Percentiles rank a stretch among this genome's conserved stretches.
phyloP scores from a whole-genome alignment of 2,113 vertebrate species.

The Lamprotornis superbus region DNA sequence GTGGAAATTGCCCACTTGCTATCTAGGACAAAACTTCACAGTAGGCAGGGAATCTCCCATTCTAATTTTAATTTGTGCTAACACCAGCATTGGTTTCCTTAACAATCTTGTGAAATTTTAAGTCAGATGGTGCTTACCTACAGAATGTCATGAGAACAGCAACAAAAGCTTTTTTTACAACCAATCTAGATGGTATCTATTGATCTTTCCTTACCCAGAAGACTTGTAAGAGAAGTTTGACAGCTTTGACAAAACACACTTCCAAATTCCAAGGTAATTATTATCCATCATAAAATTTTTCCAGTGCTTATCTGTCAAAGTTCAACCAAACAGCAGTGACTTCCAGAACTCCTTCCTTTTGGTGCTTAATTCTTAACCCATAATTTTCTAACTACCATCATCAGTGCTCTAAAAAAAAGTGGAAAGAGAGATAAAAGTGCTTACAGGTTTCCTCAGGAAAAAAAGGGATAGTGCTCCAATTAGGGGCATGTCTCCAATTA shows the following conservation, averaged over 20 bases:
- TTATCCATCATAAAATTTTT: neutral
- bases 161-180: neutral
- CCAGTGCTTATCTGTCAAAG: neutral
- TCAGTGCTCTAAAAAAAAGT: neutral
- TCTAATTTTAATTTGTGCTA: neutral
- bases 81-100: neutral
- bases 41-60: neutral
- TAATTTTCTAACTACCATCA: neutral
- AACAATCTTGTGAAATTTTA: neutral
- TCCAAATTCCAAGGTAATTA: neutral
- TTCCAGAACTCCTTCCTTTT: neutral
- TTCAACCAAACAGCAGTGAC: neutral
- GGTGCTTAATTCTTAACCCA: neutral
- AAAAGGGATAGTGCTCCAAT: conserved; percentile 92
- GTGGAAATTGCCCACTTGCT: neutral
- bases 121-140: neutral
- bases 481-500: conserved; percentile 95
- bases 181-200: neutral
- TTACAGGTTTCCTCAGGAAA: conserved; percentile 95
- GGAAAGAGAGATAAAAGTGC: conserved; percentile 20
- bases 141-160: neutral
- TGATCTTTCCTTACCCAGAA: neutral
- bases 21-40: neutral
- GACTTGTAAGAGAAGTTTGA: neutral
- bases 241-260: neutral